Percentiles rank a stretch among this genome's conserved stretches.
phyloP scores from a whole-genome alignment of 2,888 invertebrate genomes.

The Ecdyonurus torrentis region DNA sequence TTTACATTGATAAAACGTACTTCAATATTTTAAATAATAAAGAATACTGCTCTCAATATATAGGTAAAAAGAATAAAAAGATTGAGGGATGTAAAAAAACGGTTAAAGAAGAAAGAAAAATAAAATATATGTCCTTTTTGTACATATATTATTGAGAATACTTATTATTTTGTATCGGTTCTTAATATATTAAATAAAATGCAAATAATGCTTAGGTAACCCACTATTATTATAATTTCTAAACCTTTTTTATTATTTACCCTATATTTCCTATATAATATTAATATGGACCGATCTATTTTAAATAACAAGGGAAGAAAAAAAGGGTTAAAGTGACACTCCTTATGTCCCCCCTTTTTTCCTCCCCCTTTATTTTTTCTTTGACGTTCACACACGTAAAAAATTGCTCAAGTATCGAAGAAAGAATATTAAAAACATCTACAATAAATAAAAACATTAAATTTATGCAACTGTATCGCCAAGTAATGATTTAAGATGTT shows the following conservation, averaged over 20 bases:
- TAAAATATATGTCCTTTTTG: background rate
- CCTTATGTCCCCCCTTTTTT: background rate
- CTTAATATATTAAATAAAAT: background rate
- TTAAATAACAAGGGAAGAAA: background rate
- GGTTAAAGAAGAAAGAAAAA: background rate
- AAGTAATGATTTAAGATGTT: no score
- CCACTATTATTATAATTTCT: background rate
- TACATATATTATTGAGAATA: no score
- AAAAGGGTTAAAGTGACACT: no score
- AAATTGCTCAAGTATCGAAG: background rate
- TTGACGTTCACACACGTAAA: background rate
- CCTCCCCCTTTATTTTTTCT: background rate
- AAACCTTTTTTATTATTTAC: background rate
- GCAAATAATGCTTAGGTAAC: background rate
- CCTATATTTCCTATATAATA: background rate
- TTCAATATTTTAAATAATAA: conserved; percentile 1
- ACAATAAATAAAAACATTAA: no score
- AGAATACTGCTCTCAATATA: background rate
- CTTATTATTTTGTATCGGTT: background rate
- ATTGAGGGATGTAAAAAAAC: no score
- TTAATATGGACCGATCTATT: no score
- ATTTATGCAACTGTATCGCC: no score
- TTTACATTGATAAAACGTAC: background rate
- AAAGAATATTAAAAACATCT: background rate
- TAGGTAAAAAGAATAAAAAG: background rate